Percentiles rank a stretch among this genome's conserved stretches.
Conservation (phyloP, 2,797 vertebrate species). For the Notolabrus celidotus region DNA sequence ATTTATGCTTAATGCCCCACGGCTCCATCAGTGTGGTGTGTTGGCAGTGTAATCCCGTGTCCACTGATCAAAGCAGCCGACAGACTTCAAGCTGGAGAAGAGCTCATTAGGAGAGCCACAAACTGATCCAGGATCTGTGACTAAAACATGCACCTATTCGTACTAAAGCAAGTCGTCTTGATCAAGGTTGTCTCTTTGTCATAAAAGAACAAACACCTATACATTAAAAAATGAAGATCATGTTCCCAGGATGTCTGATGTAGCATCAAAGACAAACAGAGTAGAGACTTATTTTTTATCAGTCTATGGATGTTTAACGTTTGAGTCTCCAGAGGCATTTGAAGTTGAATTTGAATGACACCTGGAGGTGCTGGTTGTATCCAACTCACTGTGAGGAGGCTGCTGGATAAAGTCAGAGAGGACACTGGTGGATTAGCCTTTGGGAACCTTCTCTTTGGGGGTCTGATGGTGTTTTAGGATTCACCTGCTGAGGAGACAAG, state of each 20-base stretch:
- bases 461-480: conserved; percentile 60
- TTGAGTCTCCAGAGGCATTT: conserved; percentile 27
- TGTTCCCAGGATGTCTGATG: background rate
- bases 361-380: conserved; percentile 25
- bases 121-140: conserved; percentile 63
- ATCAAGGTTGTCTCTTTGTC: conserved; percentile 52
- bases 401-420: conserved; percentile 48
- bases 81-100: conserved; percentile 72
- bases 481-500: conserved; percentile 47
- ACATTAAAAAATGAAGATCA: conserved; percentile 20
- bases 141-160: conserved; percentile 63
- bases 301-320: background rate
- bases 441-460: conserved; percentile 52
- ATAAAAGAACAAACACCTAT: conserved; percentile 45
- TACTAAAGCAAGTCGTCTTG: conserved; percentile 34
- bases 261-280: conserved; percentile 10
- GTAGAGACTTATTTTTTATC: no score
- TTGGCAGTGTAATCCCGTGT: conserved; percentile 67
- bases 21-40: conserved; percentile 67
- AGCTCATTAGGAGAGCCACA: conserved; percentile 68
- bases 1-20: conserved; percentile 33
- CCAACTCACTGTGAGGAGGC: conserved; percentile 33
- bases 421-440: conserved; percentile 58
- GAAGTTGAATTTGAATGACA: conserved; percentile 57
- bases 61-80: conserved; percentile 75